Percentiles rank a stretch among this genome's conserved stretches.
Evolutionary conservation across 2,113 vertebrate species (phyloP).

Genomic region (Chionis minor): DNA sequence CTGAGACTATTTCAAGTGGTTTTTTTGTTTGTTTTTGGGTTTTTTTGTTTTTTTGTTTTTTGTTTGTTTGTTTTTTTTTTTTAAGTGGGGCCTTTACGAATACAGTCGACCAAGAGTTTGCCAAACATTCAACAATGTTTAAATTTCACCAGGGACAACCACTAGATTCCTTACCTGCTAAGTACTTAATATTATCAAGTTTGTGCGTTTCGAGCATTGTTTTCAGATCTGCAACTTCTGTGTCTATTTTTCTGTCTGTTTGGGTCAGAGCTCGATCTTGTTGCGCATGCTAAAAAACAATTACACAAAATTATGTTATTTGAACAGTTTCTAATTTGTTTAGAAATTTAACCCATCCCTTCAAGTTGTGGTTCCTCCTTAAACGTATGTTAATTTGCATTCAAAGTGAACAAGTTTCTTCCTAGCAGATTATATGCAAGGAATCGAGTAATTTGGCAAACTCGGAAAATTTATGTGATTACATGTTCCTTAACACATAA

Average conservation of each 20-base stretch:
- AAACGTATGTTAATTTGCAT: neutral
- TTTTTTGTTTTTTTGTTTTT: too few species aligned
- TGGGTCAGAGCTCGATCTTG: slow-evolving; percentile 89
- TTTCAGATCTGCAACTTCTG: slow-evolving; percentile 94
- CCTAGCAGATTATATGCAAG: neutral
- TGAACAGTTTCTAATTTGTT: neutral
- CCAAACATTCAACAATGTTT: neutral
- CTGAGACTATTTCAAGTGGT: neutral
- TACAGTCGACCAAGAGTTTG: neutral
- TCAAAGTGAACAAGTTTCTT: neutral
- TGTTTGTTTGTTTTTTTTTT: neutral
- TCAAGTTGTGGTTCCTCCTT: neutral
- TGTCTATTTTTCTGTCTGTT: slow-evolving; percentile 93
- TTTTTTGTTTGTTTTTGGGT: too few species aligned
- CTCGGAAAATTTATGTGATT: neutral
- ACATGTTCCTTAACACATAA: neutral
- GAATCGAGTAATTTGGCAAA: neutral
- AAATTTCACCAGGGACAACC: neutral
- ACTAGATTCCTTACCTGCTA: slow-evolving; percentile 85
- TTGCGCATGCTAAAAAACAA: slow-evolving; percentile 82
- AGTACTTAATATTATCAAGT: slow-evolving; percentile 96
- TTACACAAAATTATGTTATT: neutral
- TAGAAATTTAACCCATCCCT: neutral
- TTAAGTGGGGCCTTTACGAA: neutral
- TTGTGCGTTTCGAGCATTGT: slow-evolving; percentile 95